These are phyloP conservation scores for Coelinius sp. DNA, from an alignment of 2,888 invertebrate species.

Conservation along the genomic window DNA sequence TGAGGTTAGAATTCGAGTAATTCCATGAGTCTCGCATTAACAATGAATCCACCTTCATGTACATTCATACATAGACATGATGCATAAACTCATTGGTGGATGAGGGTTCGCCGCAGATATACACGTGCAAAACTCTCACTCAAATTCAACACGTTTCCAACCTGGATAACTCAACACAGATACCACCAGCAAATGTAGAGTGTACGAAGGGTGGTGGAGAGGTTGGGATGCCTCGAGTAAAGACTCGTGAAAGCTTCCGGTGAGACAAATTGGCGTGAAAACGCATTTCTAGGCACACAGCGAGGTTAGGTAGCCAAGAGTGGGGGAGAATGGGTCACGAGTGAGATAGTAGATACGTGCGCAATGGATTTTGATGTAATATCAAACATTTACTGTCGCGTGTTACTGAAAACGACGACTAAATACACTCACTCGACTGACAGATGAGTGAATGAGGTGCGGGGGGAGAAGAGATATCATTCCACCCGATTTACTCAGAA, in stretches of 20 bases:
- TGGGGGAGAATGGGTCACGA: constrained; percentile 25
- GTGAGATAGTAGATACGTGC: constrained; percentile 41
- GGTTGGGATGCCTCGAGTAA: constrained; percentile 61
- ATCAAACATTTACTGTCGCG: constrained; percentile 65
- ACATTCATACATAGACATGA: constrained; percentile 11
- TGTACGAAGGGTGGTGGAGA: neutral
- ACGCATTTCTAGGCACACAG: constrained; percentile 61
- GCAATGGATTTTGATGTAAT: constrained; percentile 57
- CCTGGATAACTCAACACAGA: neutral
- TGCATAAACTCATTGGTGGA: constrained; percentile 18
- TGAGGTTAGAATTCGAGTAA: neutral
- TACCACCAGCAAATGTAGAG: neutral
- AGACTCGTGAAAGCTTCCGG: constrained; percentile 70
- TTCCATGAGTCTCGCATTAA: neutral
- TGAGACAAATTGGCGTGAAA: constrained; percentile 69
- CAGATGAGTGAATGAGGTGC: constrained; percentile 15
- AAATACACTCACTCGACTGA: constrained; percentile 66
- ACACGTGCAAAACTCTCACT: constrained; percentile 9
- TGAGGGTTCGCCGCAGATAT: constrained; percentile 19
- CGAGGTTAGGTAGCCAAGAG: neutral
- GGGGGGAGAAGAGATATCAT: constrained; percentile 60
- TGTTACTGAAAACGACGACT: constrained; percentile 55
- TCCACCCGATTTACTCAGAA: constrained; percentile 67
- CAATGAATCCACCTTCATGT: neutral
- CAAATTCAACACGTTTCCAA: neutral